Evolutionary conservation across 2,797 vertebrate genomes (phyloP), one percentile per base, ranked within the genome.

Genomic region (Epinephelus awoara): DNA sequence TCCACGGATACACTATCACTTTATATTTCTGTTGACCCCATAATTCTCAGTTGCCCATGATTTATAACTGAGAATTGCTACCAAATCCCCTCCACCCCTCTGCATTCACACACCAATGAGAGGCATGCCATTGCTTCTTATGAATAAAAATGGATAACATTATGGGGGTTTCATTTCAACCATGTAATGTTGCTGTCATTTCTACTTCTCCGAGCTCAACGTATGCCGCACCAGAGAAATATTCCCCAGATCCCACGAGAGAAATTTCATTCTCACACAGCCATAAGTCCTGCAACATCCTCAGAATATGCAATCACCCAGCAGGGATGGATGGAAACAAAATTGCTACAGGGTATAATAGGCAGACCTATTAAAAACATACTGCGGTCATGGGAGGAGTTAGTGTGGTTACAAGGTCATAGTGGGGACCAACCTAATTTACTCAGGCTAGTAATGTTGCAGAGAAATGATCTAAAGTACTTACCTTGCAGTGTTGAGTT

Each of bases 91-190:
- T 57, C 77, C 50, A 19, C 72, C 40, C 40, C 71, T 65, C 75
- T 72, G 75, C 73, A 83, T 89, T 85, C 67, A 38, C 52, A 72
- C 83, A 67, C 78, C 88, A 85, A 78, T 79, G 84, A 89, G 85
- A 86, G 82, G 42, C 82, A 75, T 79, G 82, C 82, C 77, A 78
- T 75, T 21, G 85, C 77, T 83, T 73, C 85, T 79, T 89, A 87
- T 89, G 91, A 92, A 93, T 93, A 90, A 88, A 85, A 92, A 94
- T 87, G 80, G 87, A 89, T 86, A 83, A 84, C 84, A 89, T 92
- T 89, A 92, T 83, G 79, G 69, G 69, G 55, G 76, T 79, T 89
- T 92, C 87, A 93, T 92, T 93, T 89, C 82, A 89, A 78, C 81
- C 91, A 82, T 92, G 85, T 87, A 88, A 94, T 92, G 85, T 73